Percentiles rank a stretch among this genome's conserved stretches.
Evolutionary conservation across 2,797 vertebrate genomes (phyloP).

Genomic region (Enteromius afrohamiltoni): DNA sequence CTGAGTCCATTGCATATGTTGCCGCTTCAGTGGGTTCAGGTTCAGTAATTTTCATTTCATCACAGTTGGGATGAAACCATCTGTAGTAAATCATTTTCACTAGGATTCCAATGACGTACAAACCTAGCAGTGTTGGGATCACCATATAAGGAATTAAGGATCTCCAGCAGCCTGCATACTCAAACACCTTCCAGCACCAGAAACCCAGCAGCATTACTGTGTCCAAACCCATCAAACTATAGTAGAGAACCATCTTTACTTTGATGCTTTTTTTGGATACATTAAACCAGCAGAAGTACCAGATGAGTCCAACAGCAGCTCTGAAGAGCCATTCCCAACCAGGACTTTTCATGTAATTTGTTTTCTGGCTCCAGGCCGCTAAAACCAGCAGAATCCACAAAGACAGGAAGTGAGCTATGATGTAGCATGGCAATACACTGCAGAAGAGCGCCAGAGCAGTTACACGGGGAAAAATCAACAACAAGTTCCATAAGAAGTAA

Average conservation of each 20-base stretch:
- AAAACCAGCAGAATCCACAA: conserved; percentile 82
- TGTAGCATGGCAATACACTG: conserved; percentile 73
- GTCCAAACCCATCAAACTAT: conserved; percentile 77
- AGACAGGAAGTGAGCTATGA: conserved; percentile 79
- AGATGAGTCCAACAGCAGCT: conserved; percentile 81
- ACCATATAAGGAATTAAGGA: background rate
- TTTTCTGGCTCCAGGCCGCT: conserved; percentile 76
- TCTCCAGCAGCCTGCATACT: background rate
- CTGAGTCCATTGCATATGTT: background rate
- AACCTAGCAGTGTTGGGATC: background rate
- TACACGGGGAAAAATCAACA: conserved; percentile 83
- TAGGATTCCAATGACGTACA: conserved; percentile 75
- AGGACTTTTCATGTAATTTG: conserved; percentile 78
- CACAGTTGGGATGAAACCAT: conserved; percentile 76
- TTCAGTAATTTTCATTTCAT: background rate
- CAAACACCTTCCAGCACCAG: conserved; percentile 70
- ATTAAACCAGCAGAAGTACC: conserved; percentile 92
- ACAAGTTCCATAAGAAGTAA: conserved; percentile 89
- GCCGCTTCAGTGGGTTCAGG: too few relatives aligned
- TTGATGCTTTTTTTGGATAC: conserved; percentile 72
- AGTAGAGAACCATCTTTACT: conserved; percentile 76
- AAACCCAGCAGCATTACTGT: conserved; percentile 69
- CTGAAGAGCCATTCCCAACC: conserved; percentile 82
- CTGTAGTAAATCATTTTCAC: conserved; percentile 79
- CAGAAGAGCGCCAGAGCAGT: conserved; percentile 79